Base-by-base conservation (phyloP, 2,113 vertebrate species). In the Ctenomys sociabilis region DNA sequence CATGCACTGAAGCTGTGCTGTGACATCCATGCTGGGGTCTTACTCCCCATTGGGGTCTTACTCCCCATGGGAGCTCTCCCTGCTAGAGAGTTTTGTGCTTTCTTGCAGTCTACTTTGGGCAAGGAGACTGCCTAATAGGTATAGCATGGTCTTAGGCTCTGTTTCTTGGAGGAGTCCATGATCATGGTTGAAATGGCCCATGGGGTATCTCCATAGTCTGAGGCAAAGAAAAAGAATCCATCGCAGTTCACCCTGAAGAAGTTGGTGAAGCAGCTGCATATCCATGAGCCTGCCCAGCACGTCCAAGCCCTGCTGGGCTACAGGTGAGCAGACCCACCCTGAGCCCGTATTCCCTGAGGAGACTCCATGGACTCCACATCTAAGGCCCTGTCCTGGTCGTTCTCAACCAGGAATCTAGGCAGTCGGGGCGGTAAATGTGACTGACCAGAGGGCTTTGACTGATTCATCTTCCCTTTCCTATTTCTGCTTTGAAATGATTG, bases 301-400 rank as follows among this genome's bases (percentile, higher is more conserved):
- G 98, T 99, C 43, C 99, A 99, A 98, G 98, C 99, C 83, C 97
- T 99, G 63, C 98, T 99, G 96, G 99, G 99, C n/a, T 98, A 89
- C 96, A 99, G 98, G 99, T 99, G 96, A 95, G 77, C 26, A 90
- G 8, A 40, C 35, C 1, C 2, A 8, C 2, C 6, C 64, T 52
- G 72, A 57, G n/a, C 1, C 12, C 24, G 14, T 14, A 24, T 54
- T 37, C 19, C 37, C 32, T 2, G 19, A 63, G 75, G 6, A 43
- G 73, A 52, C 6, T 22, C 4, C 2, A 2, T 63, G 16, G 6
- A 22, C 80, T 70, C n/a, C 43, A 4, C 5, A 16, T n/a, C 78
- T n/a, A 2, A 9, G 73, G 12, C 49, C 17, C 52, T 17, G 1
- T 45, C 5, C n/a, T 35, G 35, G 75, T 57, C 8, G 3, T 68